phyloP scores from a whole-genome alignment of 2,797 vertebrate species.

The Sebastes matsubarae region DNA sequence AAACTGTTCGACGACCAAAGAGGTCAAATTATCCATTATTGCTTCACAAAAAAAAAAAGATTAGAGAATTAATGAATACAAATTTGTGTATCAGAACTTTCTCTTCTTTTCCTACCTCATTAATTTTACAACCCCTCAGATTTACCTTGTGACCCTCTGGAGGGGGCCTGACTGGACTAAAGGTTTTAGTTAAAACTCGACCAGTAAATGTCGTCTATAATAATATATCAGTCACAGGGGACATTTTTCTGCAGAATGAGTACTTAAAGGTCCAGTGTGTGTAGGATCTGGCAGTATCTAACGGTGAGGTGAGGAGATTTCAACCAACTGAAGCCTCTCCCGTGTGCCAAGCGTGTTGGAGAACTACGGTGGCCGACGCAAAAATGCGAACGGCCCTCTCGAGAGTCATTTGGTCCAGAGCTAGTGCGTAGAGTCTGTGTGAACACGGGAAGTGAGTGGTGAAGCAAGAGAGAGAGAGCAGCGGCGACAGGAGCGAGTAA shows the following conservation, averaged over 20 bases:
- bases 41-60: neutral
- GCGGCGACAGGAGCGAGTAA: too few relatives aligned
- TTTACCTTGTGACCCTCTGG: neutral
- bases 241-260: neutral
- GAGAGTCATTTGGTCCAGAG: too few relatives aligned
- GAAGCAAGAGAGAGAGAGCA: too few relatives aligned
- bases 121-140: neutral
- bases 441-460: too few relatives aligned
- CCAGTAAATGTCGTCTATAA: neutral
- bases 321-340: too few relatives aligned
- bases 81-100: neutral
- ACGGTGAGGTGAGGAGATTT: too few relatives aligned
- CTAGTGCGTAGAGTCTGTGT: fast-evolving
- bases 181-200: neutral
- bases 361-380: too few relatives aligned
- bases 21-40: neutral
- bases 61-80: neutral
- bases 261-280: neutral
- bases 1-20: neutral
- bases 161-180: neutral
- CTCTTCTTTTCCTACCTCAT: neutral
- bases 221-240: neutral
- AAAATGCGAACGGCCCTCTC: too few relatives aligned
- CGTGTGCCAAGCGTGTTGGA: too few relatives aligned
- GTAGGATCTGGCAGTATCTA: too few relatives aligned